Base-by-base conservation (phyloP, 1,140 invertebrate genomes). In the Andrena cerasifolii region DNA sequence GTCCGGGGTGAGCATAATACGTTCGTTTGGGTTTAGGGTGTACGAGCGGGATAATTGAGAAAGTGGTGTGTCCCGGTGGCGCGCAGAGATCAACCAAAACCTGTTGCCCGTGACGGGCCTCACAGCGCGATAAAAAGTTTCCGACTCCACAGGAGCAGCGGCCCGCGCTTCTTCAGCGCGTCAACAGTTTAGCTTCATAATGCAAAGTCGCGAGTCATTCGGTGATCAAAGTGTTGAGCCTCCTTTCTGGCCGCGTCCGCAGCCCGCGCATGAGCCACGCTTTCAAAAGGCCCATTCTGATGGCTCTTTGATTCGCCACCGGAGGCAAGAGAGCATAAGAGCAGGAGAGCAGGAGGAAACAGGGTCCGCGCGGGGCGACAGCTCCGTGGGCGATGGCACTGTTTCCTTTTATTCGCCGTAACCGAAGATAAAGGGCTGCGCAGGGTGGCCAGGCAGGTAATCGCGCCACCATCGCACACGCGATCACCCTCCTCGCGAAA, bases 191-290 rank as follows among this genome's bases (percentile, higher is more conserved):
- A 89, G 86, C 89, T 86, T 83, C 84, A 90, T 87, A 87, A 90
- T 89, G 83, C 85, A 84, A 90, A 91, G 79, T 85, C 84, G 84
- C 88, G 78, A 91, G 89, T 91, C 90, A 91, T 89, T 85, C 83
- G 63, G 68, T 86, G 89, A 90, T 91, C 90, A 91, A 91, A 91
- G 90, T 86, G 88, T 89, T 87, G 85, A 83, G 72, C 79, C 73
- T 68, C 61, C 43, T 66, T 76, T 78, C 77, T 79, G 75, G 78
- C 72, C 72, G 72, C 82, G 40, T 67, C 51, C 70, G 70, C 67
- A 59, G 56, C n/a, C 45, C 71, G 78, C 76, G 18, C 70, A 31
- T 33, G 65, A 49, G 67, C 56, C 73, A 71, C 59, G 73, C 59
- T 78, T 85, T 78, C 68, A 82, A 84, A 80, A 76, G 81, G 3